Evolutionary conservation across 23 tunicate genomes (phyloP).

Genomic region (Phallusia fumigata): DNA sequence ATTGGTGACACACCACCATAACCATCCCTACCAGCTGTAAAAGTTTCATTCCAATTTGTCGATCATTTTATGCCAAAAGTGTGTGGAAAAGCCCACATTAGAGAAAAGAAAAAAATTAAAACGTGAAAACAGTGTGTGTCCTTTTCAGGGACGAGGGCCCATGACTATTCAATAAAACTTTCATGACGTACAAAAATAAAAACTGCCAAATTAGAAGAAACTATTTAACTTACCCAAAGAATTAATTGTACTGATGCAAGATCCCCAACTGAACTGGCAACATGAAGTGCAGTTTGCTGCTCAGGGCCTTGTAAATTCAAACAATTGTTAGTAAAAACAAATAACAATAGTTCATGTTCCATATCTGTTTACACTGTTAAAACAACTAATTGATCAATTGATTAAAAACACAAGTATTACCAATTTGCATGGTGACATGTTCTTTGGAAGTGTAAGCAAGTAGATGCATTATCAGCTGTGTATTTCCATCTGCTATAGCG

Average conservation of each 20-base stretch:
- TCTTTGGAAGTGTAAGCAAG: slow-evolving; percentile 51
- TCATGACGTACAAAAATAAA: too few relatives aligned
- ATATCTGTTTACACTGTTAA: background rate
- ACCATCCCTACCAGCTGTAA: too few relatives aligned
- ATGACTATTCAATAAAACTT: too few relatives aligned
- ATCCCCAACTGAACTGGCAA: slow-evolving; percentile 83
- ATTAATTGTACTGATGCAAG: slow-evolving; percentile 69
- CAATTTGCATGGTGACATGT: slow-evolving; percentile 36
- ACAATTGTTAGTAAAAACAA: background rate
- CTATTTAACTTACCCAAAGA: slow-evolving; percentile 68
- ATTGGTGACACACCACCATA: too few relatives aligned
- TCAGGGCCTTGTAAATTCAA: slow-evolving; percentile 30
- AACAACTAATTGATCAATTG: background rate
- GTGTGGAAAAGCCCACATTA: too few relatives aligned
- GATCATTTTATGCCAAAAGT: too few relatives aligned
- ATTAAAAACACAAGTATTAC: slow-evolving; percentile 12
- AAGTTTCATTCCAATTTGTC: too few relatives aligned
- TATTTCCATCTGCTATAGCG: slow-evolving; percentile 58
- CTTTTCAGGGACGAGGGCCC: background rate
- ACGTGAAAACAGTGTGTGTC: too few relatives aligned
- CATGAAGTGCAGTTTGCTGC: slow-evolving; percentile 66
- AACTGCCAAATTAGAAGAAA: background rate
- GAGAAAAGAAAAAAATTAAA: background rate
- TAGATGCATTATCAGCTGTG: slow-evolving; percentile 50
- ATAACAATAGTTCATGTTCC: too few relatives aligned